Percentiles rank a stretch among this genome's conserved stretches.
Conservation (phyloP, 2,888 invertebrate species). For the Augochlorella aurata region DNA sequence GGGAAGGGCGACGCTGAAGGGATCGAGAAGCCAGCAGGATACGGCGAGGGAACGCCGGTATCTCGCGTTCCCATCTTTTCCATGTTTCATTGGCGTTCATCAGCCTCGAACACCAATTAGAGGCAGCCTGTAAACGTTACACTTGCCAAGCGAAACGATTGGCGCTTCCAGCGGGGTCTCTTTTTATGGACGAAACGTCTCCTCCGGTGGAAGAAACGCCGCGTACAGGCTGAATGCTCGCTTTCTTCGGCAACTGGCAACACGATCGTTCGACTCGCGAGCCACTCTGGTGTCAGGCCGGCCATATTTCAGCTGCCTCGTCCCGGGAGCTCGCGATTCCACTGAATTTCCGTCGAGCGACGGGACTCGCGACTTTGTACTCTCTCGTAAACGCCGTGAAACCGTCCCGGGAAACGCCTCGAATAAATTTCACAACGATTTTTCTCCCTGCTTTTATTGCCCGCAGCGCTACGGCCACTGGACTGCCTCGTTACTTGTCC, state of each 20-base stretch:
- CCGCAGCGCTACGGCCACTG: background rate
- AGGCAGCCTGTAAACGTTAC: conserved; percentile 72
- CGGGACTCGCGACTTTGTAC: conserved; percentile 23
- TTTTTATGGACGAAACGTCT: conserved; percentile 67
- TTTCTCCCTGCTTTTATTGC: conserved; percentile 5
- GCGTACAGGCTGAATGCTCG: conserved; percentile 65
- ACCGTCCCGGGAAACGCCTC: conserved; percentile 8
- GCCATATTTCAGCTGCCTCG: conserved; percentile 63
- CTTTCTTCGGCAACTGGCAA: conserved; percentile 68
- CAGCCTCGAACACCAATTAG: conserved; percentile 74
- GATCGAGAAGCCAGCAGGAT: background rate
- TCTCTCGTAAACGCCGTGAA: background rate
- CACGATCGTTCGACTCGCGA: conserved; percentile 66
- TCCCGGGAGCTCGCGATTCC: conserved; percentile 49
- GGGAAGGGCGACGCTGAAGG: background rate
- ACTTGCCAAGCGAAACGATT: conserved; percentile 70
- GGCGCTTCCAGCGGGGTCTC: conserved; percentile 67
- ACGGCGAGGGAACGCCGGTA: conserved; percentile 24
- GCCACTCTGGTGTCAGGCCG: conserved; percentile 59
- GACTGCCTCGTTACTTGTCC: conserved; percentile 3
- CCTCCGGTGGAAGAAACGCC: conserved; percentile 63
- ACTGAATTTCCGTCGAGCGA: conserved; percentile 42
- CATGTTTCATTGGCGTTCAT: conserved; percentile 67
- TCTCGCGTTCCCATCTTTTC: conserved; percentile 58
- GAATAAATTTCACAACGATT: background rate